Conservation (phyloP, 2,888 invertebrate species). For the Stegophylla sp. region DNA sequence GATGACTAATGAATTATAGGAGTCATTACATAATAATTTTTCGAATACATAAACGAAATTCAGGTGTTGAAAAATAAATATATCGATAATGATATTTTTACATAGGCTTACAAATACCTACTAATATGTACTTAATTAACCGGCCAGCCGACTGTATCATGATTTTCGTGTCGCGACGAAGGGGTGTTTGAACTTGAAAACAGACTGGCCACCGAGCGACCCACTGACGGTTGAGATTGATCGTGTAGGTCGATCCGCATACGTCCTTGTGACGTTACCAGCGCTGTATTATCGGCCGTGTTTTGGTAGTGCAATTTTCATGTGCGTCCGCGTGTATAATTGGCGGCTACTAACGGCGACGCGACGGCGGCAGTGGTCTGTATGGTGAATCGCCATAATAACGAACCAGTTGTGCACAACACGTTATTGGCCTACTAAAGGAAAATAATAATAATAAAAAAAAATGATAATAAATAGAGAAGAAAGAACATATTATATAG, state of each 20-base stretch:
- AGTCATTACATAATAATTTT: not conserved
- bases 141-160: no score
- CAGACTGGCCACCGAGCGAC: no score
- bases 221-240: not conserved
- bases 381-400: conserved; percentile 39
- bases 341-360: not conserved
- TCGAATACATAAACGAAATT: no score
- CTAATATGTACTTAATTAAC: no score
- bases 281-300: not conserved
- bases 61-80: no score
- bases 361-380: not conserved
- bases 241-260: not conserved
- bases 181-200: conserved; percentile 29
- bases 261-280: conserved; percentile 46
- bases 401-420: conserved; percentile 47
- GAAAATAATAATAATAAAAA: not conserved
- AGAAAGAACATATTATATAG: conserved; percentile 23
- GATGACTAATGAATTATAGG: not conserved
- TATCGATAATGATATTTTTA: not conserved
- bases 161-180: not conserved
- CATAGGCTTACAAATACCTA: no score
- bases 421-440: conserved; percentile 52
- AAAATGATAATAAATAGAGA: conserved; percentile 13
- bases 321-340: not conserved
- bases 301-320: conserved; percentile 17